phyloP scores from a whole-genome alignment of 2,797 vertebrate species.

The Spatula versicolor region DNA sequence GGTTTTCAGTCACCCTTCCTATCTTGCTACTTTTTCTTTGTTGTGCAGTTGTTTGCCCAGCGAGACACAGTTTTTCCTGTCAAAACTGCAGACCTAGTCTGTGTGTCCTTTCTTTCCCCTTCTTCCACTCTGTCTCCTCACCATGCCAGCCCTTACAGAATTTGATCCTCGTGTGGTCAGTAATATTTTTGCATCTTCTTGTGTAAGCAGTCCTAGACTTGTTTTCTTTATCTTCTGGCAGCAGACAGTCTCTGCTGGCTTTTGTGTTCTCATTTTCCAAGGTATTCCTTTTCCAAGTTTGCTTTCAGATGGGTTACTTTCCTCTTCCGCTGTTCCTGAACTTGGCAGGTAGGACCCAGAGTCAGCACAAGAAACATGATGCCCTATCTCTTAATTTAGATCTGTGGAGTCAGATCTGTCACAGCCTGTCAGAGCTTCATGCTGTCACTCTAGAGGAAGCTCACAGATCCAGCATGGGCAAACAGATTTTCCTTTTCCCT shows the following conservation, averaged over 20 bases:
- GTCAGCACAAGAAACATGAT: conserved; percentile 16
- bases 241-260: background rate
- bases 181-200: conserved; percentile 2
- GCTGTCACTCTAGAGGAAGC: background rate
- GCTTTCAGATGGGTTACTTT: background rate
- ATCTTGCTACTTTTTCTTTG: background rate
- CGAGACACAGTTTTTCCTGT: background rate
- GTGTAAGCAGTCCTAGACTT: background rate
- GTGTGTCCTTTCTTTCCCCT: background rate
- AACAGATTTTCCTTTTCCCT: background rate
- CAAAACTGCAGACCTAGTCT: background rate
- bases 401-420: background rate
- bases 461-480: background rate
- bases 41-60: background rate
- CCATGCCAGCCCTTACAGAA: background rate
- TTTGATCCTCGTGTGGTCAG: background rate
- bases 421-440: background rate
- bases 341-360: conserved; percentile 5
- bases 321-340: background rate
- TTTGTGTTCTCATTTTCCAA: background rate
- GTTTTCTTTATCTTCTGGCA: background rate
- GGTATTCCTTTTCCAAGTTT: background rate
- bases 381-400: conserved; percentile 27
- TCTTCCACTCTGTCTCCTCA: background rate
- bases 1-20: background rate